Conservation (phyloP, 2,888 invertebrate species). For the Antheraea assamensis region DNA sequence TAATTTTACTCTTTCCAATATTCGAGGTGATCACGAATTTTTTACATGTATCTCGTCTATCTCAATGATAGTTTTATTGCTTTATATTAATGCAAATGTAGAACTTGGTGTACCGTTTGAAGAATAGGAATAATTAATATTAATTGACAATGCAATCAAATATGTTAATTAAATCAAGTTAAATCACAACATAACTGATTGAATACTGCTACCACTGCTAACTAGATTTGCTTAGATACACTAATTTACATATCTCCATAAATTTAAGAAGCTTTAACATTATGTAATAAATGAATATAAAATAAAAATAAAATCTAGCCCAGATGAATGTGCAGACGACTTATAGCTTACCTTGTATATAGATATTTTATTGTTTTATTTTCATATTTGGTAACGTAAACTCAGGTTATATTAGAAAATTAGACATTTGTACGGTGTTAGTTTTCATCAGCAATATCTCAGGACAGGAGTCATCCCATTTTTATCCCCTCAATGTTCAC, state of each 20-base stretch:
- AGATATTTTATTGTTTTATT: not conserved
- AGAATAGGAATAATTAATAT: not conserved
- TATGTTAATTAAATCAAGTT: constrained; percentile 1
- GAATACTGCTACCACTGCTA: not conserved
- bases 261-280: not conserved
- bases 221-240: not conserved
- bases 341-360: not conserved
- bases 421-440: not conserved
- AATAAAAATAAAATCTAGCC: too few relatives aligned
- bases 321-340: not conserved
- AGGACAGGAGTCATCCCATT: too few relatives aligned
- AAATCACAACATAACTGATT: not conserved
- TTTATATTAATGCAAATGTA: not conserved
- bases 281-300: not conserved
- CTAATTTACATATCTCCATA: constrained; percentile 5
- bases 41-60: too few relatives aligned
- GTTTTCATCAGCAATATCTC: not conserved
- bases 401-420: not conserved
- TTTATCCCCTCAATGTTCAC: not conserved
- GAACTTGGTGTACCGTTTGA: not conserved
- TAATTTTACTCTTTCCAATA: too few relatives aligned
- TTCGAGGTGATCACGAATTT: too few relatives aligned
- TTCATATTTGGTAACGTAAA: not conserved
- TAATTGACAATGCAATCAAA: not conserved
- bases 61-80: too few relatives aligned